Evolutionary conservation across 2,888 invertebrate genomes (phyloP).

Genomic region (Diarsia mendica): DNA sequence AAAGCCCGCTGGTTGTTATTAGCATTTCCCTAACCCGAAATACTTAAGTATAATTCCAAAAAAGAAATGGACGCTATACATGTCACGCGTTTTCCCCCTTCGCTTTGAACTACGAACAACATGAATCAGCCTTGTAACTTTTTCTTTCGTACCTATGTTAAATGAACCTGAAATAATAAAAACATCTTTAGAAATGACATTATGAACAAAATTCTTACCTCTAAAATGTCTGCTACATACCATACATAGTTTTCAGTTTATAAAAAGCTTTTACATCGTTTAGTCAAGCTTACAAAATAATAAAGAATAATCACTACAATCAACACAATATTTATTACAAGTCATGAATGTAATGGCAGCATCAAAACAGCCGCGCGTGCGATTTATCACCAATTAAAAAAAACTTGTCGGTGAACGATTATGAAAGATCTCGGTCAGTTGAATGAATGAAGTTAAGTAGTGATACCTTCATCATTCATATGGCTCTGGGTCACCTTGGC

Average conservation of each 20-base stretch:
- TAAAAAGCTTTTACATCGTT: neutral
- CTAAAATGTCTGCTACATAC: neutral
- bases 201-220: neutral
- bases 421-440: slow-evolving; percentile 44
- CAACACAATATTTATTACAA: slow-evolving; percentile 28
- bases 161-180: too few relatives aligned
- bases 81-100: neutral
- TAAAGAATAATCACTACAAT: slow-evolving; percentile 8
- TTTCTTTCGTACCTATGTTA: too few relatives aligned
- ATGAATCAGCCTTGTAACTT: neutral
- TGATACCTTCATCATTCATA: slow-evolving; percentile 58
- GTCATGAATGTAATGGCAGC: slow-evolving; percentile 1
- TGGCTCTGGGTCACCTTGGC: slow-evolving; percentile 76
- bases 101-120: neutral
- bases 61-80: neutral
- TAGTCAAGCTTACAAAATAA: neutral
- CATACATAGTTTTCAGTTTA: neutral
- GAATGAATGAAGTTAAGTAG: slow-evolving; percentile 63
- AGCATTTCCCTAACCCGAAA: neutral
- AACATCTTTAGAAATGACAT: neutral
- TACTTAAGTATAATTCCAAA: neutral
- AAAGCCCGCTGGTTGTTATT: too few relatives aligned
- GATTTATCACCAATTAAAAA: slow-evolving; percentile 48
- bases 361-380: slow-evolving; percentile 1
- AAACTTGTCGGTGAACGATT: slow-evolving; percentile 23